Conservation (phyloP, 2,888 invertebrate genomes). For the Salticus scenicus region DNA sequence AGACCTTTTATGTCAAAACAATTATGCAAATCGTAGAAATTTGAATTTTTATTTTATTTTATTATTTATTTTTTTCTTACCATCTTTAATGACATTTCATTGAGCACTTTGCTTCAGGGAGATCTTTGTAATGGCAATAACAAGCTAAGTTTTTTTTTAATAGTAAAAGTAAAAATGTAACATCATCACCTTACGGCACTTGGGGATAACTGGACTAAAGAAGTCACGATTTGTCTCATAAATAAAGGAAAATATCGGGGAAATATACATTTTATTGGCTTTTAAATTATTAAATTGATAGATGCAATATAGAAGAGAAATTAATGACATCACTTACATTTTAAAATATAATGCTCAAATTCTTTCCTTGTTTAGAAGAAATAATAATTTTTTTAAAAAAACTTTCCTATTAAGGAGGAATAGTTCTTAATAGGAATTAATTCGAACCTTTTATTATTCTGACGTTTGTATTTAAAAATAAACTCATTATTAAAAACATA, state of each 20-base stretch:
- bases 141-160: background rate
- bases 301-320: background rate
- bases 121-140: background rate
- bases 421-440: no score
- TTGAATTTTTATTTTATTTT: no score
- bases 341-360: background rate
- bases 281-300: slow-evolving; percentile 1
- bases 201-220: background rate
- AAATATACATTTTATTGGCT: background rate
- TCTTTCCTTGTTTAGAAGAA: no score
- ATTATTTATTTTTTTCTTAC: no score
- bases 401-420: no score
- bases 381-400: no score
- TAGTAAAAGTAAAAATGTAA: no score
- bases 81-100: background rate
- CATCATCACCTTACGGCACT: background rate
- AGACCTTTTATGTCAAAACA: background rate
- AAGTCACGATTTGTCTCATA: background rate
- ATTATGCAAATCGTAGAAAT: background rate
- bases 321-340: background rate
- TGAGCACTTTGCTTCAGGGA: background rate
- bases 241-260: background rate
- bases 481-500: no score
- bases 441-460: no score
- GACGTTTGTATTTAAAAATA: no score